These are phyloP conservation scores for Polyommatus iphigenia DNA, from an alignment of 2,888 invertebrate species.

Conservation along the genomic window DNA sequence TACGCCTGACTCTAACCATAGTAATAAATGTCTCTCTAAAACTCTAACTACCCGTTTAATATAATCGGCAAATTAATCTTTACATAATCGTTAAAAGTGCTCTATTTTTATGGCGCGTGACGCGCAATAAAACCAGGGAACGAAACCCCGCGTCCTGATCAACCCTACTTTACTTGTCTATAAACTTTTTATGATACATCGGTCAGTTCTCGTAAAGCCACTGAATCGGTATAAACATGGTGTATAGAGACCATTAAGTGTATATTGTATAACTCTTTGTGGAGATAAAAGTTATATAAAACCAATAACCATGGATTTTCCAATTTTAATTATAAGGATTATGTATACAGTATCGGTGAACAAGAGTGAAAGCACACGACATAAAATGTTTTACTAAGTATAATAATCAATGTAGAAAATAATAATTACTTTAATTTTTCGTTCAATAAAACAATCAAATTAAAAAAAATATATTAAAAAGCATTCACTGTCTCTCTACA, in stretches of 20 bases:
- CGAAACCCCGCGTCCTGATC: slow-evolving; percentile 67
- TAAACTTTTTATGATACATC: slow-evolving; percentile 66
- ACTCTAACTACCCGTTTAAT: not conserved
- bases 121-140: slow-evolving; percentile 75
- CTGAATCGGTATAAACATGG: slow-evolving; percentile 45
- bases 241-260: slow-evolving; percentile 12
- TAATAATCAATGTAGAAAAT: too few species aligned
- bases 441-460: too few species aligned
- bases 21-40: slow-evolving; percentile 18
- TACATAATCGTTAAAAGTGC: slow-evolving; percentile 40
- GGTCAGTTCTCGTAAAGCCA: slow-evolving; percentile 75
- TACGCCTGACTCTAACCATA: not conserved
- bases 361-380: too few species aligned
- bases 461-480: too few species aligned
- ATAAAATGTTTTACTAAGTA: too few species aligned
- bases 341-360: not conserved
- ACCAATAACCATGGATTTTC: not conserved
- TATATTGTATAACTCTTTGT: not conserved
- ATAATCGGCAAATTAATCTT: slow-evolving; percentile 16
- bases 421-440: too few species aligned
- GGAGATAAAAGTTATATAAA: not conserved
- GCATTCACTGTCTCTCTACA: not conserved
- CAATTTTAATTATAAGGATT: not conserved
- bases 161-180: slow-evolving; percentile 69
- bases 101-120: slow-evolving; percentile 73